Percentiles rank a stretch among this genome's conserved stretches.
Conservation (phyloP, 1,140 invertebrate genomes). For the Lanistes nyassanus region DNA sequence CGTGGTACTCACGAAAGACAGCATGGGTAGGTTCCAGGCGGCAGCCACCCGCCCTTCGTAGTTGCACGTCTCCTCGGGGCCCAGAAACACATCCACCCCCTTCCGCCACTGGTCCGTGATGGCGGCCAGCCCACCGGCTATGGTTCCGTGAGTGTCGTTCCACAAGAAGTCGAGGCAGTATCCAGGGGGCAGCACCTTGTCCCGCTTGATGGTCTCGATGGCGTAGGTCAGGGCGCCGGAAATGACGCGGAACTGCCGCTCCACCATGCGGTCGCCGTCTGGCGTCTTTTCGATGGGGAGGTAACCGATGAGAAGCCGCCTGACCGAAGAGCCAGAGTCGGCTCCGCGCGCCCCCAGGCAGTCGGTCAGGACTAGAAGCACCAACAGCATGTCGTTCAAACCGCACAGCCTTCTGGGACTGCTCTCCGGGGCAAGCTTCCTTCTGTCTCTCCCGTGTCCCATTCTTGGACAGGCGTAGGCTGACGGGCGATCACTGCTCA, state of each 20-base stretch:
- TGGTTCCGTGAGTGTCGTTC: conserved; percentile 91
- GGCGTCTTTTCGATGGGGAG: conserved; percentile 45
- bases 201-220: conserved; percentile 81
- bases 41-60: conserved; percentile 95
- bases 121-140: conserved; percentile 81
- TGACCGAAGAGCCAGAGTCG: neutral
- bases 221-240: conserved; percentile 93
- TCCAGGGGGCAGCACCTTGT: conserved; percentile 81
- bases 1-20: conserved; percentile 90
- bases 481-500: too few relatives aligned
- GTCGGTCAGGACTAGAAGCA: too few relatives aligned
- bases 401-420: too few relatives aligned
- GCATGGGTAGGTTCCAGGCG: conserved; percentile 95
- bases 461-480: too few relatives aligned
- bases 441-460: too few relatives aligned
- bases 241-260: conserved; percentile 70
- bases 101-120: conserved; percentile 92
- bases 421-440: too few relatives aligned
- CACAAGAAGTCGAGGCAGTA: conserved; percentile 82
- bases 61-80: conserved; percentile 91
- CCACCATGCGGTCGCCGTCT: conserved; percentile 23
- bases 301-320: conserved; percentile 49
- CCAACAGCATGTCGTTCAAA: too few relatives aligned
- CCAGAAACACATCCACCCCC: conserved; percentile 88
- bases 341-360: too few relatives aligned